Evolutionary conservation across 64 coral and sea anemone genomes (phyloP), one percentile per base, ranked within the genome.

Genomic region (Platygyra sinensis): DNA sequence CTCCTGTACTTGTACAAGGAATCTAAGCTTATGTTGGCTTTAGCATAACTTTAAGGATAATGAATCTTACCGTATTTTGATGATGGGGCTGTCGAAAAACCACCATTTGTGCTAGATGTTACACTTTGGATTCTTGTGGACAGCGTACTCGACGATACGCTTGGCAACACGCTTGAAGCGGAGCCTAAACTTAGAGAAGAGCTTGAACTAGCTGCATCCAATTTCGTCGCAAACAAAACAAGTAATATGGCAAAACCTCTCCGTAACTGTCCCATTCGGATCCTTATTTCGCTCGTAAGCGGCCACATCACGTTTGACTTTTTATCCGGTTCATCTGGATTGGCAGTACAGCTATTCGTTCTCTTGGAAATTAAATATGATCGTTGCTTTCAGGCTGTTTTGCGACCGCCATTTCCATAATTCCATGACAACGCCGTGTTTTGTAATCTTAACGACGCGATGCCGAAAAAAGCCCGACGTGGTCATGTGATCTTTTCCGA

Each of bases 11-110:
- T 13, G 54, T 12, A 16, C 7, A 46, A 46, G 6, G 42, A 3
- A 46, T 46, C 54, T 57, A 57, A 57, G 54, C 10, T 69, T 25
- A 69, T 25, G n/a, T 27, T 11, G 22, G 25, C 20, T 54, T n/a
- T 27, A 60, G 17, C n/a, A 5, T 27, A 80, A 80, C 19, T 36
- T 62, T 80, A n/a, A n/a, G 20, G 10, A 33, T 30, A 54, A 15
- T 24, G 10, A 71, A 36, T 51, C 81, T 85, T 85, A 85, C 81
- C 81, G 10, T 27, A 50, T 15, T 38, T 85, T 20, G 81, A 71
- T 4, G 36, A 52, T 13, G 27, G n/a, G 52, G 81, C 28, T 20
- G 8, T 72, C 25, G 39, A 28, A 72, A 72, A 13, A 38, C 80
- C 32, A 71, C 0, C 81, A 49, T 10, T 72, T 71, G 32, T 52